Base-by-base conservation (phyloP, 2,113 vertebrate genomes). In the Stigmatopora nigra region DNA sequence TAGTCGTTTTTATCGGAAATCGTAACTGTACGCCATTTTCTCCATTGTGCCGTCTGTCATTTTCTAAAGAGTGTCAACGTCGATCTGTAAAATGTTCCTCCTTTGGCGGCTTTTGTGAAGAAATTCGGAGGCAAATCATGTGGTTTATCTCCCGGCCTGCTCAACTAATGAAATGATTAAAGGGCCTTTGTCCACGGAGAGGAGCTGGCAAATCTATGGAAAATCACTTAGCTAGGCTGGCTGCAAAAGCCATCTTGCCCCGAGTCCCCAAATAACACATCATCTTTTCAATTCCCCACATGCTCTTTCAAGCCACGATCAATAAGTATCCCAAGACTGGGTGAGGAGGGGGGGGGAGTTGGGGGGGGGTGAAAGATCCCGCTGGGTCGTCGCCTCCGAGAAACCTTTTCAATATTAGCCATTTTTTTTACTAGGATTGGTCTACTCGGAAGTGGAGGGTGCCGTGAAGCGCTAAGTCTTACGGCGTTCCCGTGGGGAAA, bases 221-320 rank as follows among this genome's bases (percentile, higher is more conserved):
- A 11, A 60, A 31, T 17, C 17, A 38, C 35, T 59, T 41, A 41
- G 6, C 16, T 59, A 11, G 9, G 19, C 36, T 60, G 0, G 17
- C 25, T 3, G 7, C n/a, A 7, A 1, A 25, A 35, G 55, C 22
- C 22, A 36, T 2, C 25, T 35, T 31, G 25, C 25, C 25, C 25
- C 0, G 16, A 38, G 35, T n/a, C 36, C n/a, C 57, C n/a, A 22
- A 45, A 61, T 4, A 19, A 4, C 35, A 38, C 12, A 20, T 45
- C 3, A 22, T 45, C 38, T 45, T n/a, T 61, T 61, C 38, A 45
- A 61, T 45, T 61, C 38, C 14, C 19, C 20, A 61, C 8, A 61
- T 5, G 38, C 22, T 76, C 72, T 61, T 63, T 67, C 65, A 59
- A 58, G 25, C 49, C 70, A 70, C 62, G 69, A 82, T 83, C 83